Conservation (phyloP, 2,888 invertebrate species). For the Ophraella communa region DNA sequence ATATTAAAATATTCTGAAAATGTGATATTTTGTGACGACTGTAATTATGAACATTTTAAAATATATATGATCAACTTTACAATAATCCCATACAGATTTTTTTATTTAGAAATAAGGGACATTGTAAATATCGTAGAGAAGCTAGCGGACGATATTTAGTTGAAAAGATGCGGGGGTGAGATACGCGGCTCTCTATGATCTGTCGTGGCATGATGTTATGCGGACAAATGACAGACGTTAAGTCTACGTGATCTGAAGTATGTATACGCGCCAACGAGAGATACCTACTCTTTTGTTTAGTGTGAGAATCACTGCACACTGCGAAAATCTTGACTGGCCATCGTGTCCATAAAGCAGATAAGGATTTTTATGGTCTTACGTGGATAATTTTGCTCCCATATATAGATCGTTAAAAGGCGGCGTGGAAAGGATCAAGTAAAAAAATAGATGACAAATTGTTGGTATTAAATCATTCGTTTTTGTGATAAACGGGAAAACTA, state of each 20-base stretch:
- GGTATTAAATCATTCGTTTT: conserved; percentile 23
- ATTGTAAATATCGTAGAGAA: not conserved
- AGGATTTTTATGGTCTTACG: conserved; percentile 42
- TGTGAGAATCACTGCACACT: conserved; percentile 52
- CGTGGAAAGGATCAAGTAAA: conserved; percentile 18
- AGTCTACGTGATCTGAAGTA: conserved; percentile 58
- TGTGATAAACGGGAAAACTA: conserved; percentile 10
- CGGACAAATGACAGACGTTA: conserved; percentile 58
- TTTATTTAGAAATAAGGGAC: no score
- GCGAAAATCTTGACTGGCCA: conserved; percentile 48
- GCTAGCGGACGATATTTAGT: conserved; percentile 5
- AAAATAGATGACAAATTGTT: conserved; percentile 32
- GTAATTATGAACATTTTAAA: no score
- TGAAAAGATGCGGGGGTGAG: conserved; percentile 55
- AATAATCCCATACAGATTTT: no score
- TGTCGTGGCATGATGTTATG: conserved; percentile 56
- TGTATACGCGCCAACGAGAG: conserved; percentile 44
- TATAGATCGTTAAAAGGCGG: conserved; percentile 35
- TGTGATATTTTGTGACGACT: no score
- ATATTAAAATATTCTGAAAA: no score
- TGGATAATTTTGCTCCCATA: conserved; percentile 43
- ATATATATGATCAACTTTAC: not conserved
- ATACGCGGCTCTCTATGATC: conserved; percentile 55
- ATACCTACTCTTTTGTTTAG: conserved; percentile 49
- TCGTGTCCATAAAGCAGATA: conserved; percentile 44